Evolutionary conservation across 2,113 vertebrate species (phyloP).

Genomic region (Silurus meridionalis): DNA sequence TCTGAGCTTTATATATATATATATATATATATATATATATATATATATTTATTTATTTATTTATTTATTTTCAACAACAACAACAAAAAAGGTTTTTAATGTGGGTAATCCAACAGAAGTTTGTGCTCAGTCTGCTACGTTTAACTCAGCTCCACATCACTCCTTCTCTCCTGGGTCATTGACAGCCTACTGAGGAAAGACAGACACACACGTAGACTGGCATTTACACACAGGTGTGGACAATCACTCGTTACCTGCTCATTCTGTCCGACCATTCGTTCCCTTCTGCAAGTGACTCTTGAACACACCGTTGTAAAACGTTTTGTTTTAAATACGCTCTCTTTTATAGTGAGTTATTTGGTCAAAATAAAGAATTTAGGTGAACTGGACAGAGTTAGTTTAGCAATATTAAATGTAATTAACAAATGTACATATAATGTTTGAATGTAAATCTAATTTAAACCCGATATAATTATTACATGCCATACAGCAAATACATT

Average conservation of each 20-base stretch:
- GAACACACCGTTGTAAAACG: not conserved
- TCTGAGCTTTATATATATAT: not conserved
- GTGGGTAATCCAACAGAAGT: not conserved
- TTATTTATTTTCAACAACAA: too few species aligned
- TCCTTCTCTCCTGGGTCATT: not conserved
- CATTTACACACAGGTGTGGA: constrained; percentile 20
- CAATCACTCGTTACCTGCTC: constrained; percentile 26
- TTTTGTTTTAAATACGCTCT: not conserved
- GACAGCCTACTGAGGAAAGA: constrained; percentile 4
- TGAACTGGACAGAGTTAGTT: not conserved
- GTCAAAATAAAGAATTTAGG: not conserved
- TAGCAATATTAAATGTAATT: not conserved
- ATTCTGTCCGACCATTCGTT: not conserved
- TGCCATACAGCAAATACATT: not conserved
- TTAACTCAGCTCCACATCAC: not conserved
- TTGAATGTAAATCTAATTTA: not conserved
- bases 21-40: not conserved
- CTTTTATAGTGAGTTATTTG: not conserved
- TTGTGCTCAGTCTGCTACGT: not conserved
- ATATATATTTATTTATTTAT: too few species aligned
- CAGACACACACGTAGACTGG: not conserved
- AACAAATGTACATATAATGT: not conserved
- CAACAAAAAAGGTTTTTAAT: not conserved
- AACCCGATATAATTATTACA: not conserved
- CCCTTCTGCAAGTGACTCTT: not conserved